Percentiles rank a stretch among this genome's conserved stretches.
Evolutionary conservation across 2,888 invertebrate genomes (phyloP).

Genomic region (Aquatica leii): DNA sequence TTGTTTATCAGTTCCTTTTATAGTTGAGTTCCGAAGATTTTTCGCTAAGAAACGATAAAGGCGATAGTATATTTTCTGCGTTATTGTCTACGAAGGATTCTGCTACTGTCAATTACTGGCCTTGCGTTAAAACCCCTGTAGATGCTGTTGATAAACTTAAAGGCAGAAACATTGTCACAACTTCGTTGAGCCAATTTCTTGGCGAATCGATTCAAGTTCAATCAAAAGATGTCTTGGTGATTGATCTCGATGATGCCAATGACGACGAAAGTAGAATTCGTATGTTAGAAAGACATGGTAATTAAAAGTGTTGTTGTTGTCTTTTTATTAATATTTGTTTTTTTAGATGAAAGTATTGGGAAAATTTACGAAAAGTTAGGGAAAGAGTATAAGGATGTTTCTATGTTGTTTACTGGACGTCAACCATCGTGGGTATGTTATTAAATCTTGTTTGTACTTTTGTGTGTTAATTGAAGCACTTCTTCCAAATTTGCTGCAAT

Average conservation of each 20-base stretch:
- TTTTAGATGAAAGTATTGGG: slow-evolving; percentile 61
- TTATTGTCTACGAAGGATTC: slow-evolving; percentile 57
- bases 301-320: slow-evolving; percentile 34
- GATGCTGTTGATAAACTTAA: slow-evolving; percentile 64
- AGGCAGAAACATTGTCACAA: slow-evolving; percentile 52
- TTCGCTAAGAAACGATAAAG: slow-evolving; percentile 55
- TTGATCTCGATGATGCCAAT: slow-evolving; percentile 67
- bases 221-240: slow-evolving; percentile 63
- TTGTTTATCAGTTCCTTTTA: slow-evolving; percentile 35
- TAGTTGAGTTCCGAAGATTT: slow-evolving; percentile 63
- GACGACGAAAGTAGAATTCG: slow-evolving; percentile 65
- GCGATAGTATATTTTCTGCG: slow-evolving; percentile 58
- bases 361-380: slow-evolving; percentile 63
- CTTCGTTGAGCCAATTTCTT: slow-evolving; percentile 50
- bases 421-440: slow-evolving; percentile 64
- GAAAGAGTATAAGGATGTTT: slow-evolving; percentile 60
- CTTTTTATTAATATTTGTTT: slow-evolving; percentile 52
- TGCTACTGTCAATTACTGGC: slow-evolving; percentile 63
- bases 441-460: slow-evolving; percentile 6
- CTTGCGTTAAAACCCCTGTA: slow-evolving; percentile 70
- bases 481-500: no score
- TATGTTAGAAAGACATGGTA: slow-evolving; percentile 69
- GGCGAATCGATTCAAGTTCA: slow-evolving; percentile 48
- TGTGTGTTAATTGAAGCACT: slow-evolving; percentile 11
- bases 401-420: slow-evolving; percentile 68